Conservation (phyloP, 2,797 vertebrate species). For the Euphonia xanthogaster region DNA sequence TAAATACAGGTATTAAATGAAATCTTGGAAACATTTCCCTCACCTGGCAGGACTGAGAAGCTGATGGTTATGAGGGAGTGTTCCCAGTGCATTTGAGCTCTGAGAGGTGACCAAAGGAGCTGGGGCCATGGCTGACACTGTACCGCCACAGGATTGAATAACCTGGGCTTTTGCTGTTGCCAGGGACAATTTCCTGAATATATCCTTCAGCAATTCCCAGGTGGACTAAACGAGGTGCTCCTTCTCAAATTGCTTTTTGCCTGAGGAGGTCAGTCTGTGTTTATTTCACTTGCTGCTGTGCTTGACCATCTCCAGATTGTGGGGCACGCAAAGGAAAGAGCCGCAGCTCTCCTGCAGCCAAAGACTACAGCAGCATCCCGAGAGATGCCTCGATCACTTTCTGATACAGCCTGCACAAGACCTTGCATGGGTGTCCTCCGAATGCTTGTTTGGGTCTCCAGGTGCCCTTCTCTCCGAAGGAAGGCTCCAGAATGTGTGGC, state of each 20-base stretch:
- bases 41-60: not conserved
- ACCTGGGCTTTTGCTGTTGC: not conserved
- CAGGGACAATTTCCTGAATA: not conserved
- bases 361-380: not conserved
- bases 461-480: not conserved
- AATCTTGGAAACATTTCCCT: conserved; percentile 40
- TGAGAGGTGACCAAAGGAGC: not conserved
- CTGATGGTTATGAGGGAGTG: not conserved
- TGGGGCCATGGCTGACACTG: not conserved
- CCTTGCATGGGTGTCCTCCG: not conserved
- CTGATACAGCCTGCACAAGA: not conserved
- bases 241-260: not conserved
- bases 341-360: rapidly evolving
- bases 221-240: not conserved
- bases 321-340: rapidly evolving
- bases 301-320: not conserved
- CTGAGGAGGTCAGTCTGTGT: not conserved
- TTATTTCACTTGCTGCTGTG: not conserved
- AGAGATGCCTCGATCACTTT: not conserved
- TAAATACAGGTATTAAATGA: conserved; percentile 57
- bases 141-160: not conserved
- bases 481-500: not conserved
- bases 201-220: not conserved
- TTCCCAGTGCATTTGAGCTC: not conserved
- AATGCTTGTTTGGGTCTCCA: not conserved